These are phyloP conservation scores for Mormoops blainvillei DNA, from an alignment of 2,113 vertebrate genomes.

Conservation along the genomic window DNA sequence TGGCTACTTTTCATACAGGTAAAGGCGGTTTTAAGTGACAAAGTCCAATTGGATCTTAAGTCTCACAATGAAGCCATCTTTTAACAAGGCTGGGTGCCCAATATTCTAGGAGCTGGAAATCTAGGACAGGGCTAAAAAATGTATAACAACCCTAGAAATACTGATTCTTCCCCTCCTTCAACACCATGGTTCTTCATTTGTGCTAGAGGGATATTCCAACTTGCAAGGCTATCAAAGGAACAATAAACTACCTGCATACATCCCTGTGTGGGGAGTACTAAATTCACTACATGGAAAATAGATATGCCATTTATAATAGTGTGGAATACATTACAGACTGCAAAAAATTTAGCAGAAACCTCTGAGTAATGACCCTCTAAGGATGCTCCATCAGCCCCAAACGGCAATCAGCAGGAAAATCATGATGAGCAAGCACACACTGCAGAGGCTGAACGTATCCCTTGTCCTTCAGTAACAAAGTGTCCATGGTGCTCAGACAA, in stretches of 20 bases:
- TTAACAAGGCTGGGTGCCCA: not conserved
- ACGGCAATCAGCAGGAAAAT: not conserved
- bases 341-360: not conserved
- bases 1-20: not conserved
- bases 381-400: not conserved
- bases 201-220: not conserved
- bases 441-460: not conserved
- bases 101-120: not conserved
- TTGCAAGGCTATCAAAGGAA: conserved; percentile 23
- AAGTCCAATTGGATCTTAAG: not conserved
- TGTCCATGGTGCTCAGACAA: not conserved
- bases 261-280: not conserved
- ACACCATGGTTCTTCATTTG: not conserved
- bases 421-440: not conserved
- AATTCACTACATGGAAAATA: conserved; percentile 39
- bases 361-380: not conserved
- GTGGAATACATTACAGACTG: conserved; percentile 9
- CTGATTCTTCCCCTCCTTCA: not conserved
- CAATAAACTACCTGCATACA: conserved; percentile 22
- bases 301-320: not conserved
- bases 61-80: not conserved
- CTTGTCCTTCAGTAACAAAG: not conserved
- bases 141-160: not conserved
- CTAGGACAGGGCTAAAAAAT: not conserved
- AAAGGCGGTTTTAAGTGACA: conserved; percentile 26